Evolutionary conservation across 2,113 vertebrate genomes (phyloP).

Genomic region (Mormyrus iriodes): DNA sequence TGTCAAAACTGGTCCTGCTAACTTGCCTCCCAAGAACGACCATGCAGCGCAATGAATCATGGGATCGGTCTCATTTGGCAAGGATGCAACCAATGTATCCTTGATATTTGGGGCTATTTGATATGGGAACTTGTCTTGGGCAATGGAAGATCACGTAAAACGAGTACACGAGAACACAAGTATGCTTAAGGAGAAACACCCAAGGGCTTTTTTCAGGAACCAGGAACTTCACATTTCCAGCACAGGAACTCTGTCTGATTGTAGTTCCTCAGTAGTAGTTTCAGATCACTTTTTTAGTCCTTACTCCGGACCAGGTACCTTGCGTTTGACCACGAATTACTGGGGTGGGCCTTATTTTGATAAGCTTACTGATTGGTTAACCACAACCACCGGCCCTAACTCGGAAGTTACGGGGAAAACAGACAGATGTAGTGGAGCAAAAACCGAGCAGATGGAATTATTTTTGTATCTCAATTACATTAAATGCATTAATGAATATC

Average conservation of each 20-base stretch:
- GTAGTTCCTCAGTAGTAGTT: background rate
- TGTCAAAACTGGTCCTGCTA: background rate
- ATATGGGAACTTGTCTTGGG: background rate
- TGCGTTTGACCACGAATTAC: background rate
- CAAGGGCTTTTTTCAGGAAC: background rate
- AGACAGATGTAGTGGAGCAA: background rate
- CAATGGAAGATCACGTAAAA: background rate
- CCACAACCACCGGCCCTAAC: background rate
- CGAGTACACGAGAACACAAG: background rate
- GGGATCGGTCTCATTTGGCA: background rate
- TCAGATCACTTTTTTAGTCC: background rate
- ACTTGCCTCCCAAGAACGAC: background rate
- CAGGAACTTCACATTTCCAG: background rate
- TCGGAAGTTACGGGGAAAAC: background rate
- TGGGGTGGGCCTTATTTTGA: background rate
- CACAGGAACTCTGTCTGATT: background rate
- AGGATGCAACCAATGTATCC: background rate
- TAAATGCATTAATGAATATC: background rate
- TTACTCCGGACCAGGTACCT: background rate
- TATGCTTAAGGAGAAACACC: background rate
- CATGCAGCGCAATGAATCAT: background rate
- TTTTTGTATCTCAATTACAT: background rate
- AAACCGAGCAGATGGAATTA: background rate
- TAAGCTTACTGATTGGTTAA: background rate
- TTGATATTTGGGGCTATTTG: background rate